Evolutionary conservation across 1,140 invertebrate species (phyloP).

Genomic region (Penaeus indicus): DNA sequence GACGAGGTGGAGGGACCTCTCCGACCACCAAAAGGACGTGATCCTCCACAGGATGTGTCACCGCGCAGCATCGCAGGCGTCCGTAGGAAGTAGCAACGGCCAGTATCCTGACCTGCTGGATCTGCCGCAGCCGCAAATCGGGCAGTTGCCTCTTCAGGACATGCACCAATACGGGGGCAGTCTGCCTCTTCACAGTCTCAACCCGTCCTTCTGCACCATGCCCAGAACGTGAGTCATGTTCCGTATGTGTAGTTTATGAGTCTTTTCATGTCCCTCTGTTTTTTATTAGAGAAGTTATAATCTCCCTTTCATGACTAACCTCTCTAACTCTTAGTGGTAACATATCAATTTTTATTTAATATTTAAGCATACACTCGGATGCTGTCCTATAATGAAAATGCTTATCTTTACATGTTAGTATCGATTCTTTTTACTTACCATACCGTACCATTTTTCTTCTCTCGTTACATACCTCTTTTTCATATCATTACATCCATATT

Average conservation of each 20-base stretch:
- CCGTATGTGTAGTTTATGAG: neutral
- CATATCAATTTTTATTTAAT: no score
- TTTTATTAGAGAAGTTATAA: no score
- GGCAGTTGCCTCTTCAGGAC: neutral
- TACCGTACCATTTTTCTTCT: no score
- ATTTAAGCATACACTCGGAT: no score
- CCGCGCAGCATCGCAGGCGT: constrained; percentile 48
- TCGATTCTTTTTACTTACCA: no score
- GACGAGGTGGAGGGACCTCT: neutral
- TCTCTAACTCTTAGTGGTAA: no score
- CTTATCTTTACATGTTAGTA: no score
- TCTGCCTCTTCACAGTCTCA: constrained; percentile 37
- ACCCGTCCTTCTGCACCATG: constrained; percentile 49
- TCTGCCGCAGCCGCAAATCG: constrained; percentile 31
- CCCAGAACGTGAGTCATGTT: constrained; percentile 29
- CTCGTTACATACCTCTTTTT: no score
- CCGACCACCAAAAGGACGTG: constrained; percentile 35
- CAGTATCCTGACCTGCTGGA: constrained; percentile 56
- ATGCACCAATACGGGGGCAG: constrained; percentile 5
- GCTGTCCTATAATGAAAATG: no score
- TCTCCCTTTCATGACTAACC: no score
- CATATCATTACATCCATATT: no score
- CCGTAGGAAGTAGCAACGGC: constrained; percentile 21
- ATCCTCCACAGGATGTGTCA: constrained; percentile 45
- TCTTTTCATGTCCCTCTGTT: no score